Conservation (phyloP, 2,888 invertebrate genomes). For the Liodrosophila aerea region DNA sequence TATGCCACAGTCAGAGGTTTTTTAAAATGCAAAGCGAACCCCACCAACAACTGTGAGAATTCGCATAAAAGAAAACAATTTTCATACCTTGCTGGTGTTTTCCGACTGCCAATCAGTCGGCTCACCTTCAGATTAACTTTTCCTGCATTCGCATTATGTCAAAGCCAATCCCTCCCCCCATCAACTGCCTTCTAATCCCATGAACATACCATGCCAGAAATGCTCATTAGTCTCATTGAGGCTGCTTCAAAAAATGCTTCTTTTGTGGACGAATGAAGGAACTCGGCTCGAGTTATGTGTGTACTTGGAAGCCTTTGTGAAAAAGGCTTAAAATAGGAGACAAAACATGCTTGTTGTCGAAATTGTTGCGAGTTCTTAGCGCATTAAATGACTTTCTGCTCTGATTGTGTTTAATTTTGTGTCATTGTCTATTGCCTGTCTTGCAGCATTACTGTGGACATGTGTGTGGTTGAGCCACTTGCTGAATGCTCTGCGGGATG, state of each 20-base stretch:
- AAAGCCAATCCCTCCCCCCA: constrained; percentile 13
- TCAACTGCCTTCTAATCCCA: constrained; percentile 6
- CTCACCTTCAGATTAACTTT: constrained; percentile 33
- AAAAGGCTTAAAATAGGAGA: constrained; percentile 34
- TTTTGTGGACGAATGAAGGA: constrained; percentile 7
- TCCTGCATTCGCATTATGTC: not conserved
- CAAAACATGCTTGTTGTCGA: constrained; percentile 48
- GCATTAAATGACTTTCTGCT: constrained; percentile 77
- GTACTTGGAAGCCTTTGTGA: constrained; percentile 27
- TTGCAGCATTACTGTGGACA: constrained; percentile 40
- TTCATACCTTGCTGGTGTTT: constrained; percentile 1
- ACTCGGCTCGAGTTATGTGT: constrained; percentile 6
- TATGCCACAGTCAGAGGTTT: constrained; percentile 23
- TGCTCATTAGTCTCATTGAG: constrained; percentile 61
- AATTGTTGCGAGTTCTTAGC: constrained; percentile 70
- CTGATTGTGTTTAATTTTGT: constrained; percentile 73
- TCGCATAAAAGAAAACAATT: constrained; percentile 8
- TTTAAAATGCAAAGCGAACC: not conserved
- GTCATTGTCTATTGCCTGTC: constrained; percentile 11
- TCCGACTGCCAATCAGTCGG: constrained; percentile 36
- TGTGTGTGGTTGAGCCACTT: constrained; percentile 48
- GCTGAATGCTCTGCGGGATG: constrained; percentile 36
- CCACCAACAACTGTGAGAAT: too few species aligned
- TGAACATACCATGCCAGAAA: constrained; percentile 12
- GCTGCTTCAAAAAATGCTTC: too few species aligned